Conservation (phyloP, 2,797 vertebrate species). For the Pangasius sanitwongsei region DNA sequence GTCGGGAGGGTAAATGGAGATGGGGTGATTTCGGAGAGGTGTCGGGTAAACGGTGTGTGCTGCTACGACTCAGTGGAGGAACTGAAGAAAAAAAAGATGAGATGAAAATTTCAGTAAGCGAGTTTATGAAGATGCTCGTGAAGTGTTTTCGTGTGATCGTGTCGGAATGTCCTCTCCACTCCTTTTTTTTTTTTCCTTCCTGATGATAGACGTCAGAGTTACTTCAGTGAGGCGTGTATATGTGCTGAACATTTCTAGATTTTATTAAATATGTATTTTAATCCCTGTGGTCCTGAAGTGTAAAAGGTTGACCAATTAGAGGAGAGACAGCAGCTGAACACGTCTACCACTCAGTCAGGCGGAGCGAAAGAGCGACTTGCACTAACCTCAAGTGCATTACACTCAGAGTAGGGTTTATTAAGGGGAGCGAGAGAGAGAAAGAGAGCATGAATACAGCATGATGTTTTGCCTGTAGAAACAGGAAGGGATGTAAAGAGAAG, state of each 20-base stretch:
- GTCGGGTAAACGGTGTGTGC: neutral
- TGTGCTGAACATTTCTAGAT: neutral
- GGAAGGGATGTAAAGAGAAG: neutral
- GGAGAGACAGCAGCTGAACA: neutral
- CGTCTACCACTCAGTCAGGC: neutral
- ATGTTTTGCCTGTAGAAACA: neutral
- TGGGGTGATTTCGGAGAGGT: conserved; percentile 57
- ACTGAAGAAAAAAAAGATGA: neutral
- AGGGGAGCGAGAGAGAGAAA: neutral
- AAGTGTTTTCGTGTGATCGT: neutral
- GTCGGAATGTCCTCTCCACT: neutral
- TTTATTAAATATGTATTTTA: neutral
- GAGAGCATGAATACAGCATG: neutral
- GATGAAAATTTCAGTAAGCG: neutral
- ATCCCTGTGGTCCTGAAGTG: neutral
- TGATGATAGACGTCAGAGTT: neutral
- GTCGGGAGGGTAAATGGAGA: conserved; percentile 65
- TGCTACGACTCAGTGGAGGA: neutral
- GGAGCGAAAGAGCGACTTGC: neutral
- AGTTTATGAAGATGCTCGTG: neutral
- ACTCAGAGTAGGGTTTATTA: conserved; percentile 1
- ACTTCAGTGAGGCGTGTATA: neutral
- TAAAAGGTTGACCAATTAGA: conserved; percentile 21
- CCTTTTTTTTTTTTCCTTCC: neutral
- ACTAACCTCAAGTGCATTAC: neutral